Evolutionary conservation across 2,113 vertebrate genomes (phyloP).

Genomic region (Laticauda laticaudata): DNA sequence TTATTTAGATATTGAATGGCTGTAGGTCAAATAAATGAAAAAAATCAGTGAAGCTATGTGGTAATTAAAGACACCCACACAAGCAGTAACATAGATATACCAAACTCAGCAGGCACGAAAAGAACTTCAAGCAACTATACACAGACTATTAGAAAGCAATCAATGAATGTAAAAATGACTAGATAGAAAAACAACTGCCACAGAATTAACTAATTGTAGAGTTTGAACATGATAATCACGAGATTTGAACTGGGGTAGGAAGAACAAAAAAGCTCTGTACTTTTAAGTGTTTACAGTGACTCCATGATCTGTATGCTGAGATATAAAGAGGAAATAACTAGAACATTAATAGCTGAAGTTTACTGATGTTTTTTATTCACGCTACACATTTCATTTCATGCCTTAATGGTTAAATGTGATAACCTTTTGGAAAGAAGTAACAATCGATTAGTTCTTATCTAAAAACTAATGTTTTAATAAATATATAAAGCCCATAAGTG

Average conservation of each 20-base stretch:
- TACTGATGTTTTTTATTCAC: not conserved
- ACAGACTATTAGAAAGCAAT: not conserved
- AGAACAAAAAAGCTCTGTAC: not conserved
- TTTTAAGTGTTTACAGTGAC: not conserved
- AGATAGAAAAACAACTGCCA: not conserved
- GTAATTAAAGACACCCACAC: not conserved
- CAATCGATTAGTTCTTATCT: not conserved
- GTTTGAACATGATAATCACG: not conserved
- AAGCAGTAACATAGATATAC: not conserved
- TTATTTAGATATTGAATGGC: not conserved
- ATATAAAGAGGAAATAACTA: not conserved
- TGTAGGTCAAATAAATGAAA: not conserved
- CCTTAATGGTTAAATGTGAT: slow-evolving; percentile 2
- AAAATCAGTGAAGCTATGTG: not conserved
- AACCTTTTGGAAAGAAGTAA: slow-evolving; percentile 7
- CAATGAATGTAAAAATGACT: not conserved
- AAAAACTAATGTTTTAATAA: not conserved
- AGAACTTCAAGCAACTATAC: not conserved
- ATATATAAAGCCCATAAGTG: not conserved
- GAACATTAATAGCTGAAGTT: not conserved
- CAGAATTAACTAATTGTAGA: not conserved
- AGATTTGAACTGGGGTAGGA: not conserved
- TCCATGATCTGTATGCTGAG: not conserved
- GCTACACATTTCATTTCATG: not conserved
- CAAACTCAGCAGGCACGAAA: not conserved